These are phyloP conservation scores for Morinoia aosen DNA, from an alignment of 2,888 invertebrate genomes.

Conservation along the genomic window DNA sequence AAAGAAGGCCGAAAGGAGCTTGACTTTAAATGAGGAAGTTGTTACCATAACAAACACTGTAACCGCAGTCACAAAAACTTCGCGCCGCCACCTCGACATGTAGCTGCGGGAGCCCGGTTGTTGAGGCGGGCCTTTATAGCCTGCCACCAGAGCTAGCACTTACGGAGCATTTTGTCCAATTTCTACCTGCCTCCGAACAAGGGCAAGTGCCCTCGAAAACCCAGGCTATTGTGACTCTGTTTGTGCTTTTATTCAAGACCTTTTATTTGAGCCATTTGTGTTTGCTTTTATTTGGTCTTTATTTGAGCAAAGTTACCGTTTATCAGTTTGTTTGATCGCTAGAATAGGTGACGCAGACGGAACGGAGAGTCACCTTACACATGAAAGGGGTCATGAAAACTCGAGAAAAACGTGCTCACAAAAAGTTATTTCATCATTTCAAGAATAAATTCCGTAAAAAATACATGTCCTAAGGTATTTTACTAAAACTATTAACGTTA, in stretches of 20 bases:
- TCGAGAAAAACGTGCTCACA: neutral
- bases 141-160: conserved; percentile 36
- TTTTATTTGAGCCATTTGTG: conserved; percentile 51
- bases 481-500: neutral
- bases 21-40: conserved; percentile 50
- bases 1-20: neutral
- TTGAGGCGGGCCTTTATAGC: neutral
- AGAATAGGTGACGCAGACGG: neutral
- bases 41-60: conserved; percentile 47
- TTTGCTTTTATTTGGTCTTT: conserved; percentile 43
- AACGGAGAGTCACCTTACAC: neutral
- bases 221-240: conserved; percentile 43
- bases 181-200: conserved; percentile 48
- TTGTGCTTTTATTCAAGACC: conserved; percentile 48
- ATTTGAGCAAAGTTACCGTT: conserved; percentile 34
- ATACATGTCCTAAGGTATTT: neutral
- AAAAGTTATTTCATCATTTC: neutral
- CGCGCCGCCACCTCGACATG: neutral
- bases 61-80: conserved; percentile 47
- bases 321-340: conserved; percentile 44
- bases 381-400: neutral
- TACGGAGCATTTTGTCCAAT: conserved; percentile 51
- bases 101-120: conserved; percentile 1
- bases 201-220: conserved; percentile 55
- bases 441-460: neutral